Evolutionary conservation across 2,797 vertebrate species (phyloP), one percentile per base, ranked within the genome.

Genomic region (Spheniscus humboldti): DNA sequence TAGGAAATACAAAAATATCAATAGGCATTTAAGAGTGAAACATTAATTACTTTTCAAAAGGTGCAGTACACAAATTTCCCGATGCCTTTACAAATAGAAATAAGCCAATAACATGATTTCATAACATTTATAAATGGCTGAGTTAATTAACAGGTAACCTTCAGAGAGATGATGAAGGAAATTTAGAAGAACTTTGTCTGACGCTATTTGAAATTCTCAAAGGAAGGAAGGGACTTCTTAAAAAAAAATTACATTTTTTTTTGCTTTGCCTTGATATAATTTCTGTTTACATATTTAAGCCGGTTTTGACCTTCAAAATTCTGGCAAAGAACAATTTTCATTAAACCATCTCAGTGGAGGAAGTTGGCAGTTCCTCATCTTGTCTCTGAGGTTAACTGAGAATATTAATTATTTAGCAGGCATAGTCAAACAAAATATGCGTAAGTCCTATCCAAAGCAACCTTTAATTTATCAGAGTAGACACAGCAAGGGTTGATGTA

Each of bases 131-230:
- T 94, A 97, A 97, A 92, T 85, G 11, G 81, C 71, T 88, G 83
- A 86, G 74, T 96, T 97, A 96, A 97, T 97, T 97, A 97, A 94
- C 73, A 88, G 53, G 16, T 69, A 96, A 75, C 92, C 95, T 94
- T 96, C 92, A 96, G 92, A 90, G 96, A 93, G 50, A 86, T 35
- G 79, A 92, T 78, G 74, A 96, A 96, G 88, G 86, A 96, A 97
- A 90, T 90, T 73, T 74, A 82, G 59, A 90, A 90, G 76, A 94
- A 92, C 50, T 47, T 76, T 81, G 53, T 80, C 73, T 94, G 69
- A 80, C 53, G 80, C 74, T 69, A 83, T 82, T 86, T 17, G n/a
- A 67, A 92, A 93, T 73, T 91, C 91, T 96, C 95, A 91, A 83
- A 94, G 88, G 95, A 90, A 92, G 72, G 48, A 92, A 82, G 15